phyloP scores from a whole-genome alignment of 2,797 vertebrate genomes.

The Malacoctenus gilli region DNA sequence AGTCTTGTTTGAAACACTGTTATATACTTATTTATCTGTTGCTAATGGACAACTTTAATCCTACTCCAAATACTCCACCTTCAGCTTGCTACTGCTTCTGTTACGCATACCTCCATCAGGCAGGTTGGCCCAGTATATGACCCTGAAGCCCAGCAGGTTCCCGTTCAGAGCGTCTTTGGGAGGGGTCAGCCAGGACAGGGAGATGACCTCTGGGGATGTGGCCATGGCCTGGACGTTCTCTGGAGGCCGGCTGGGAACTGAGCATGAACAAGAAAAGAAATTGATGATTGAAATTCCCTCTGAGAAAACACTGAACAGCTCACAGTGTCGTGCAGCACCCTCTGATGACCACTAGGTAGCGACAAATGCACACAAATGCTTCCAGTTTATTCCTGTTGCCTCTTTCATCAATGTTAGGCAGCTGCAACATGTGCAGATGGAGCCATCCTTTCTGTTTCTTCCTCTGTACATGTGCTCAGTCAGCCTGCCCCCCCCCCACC shows the following conservation, averaged over 20 bases:
- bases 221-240: constrained; percentile 94
- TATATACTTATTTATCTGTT: no score
- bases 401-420: no score
- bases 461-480: no score
- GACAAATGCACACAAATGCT: constrained; percentile 46
- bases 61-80: no score
- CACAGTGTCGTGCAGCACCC: constrained; percentile 18
- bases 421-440: no score
- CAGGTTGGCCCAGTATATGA: constrained; percentile 99
- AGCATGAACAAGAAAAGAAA: constrained; percentile 1
- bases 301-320: no score
- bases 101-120: constrained; percentile 91
- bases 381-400: neutral
- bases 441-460: no score
- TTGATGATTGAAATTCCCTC: no score
- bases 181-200: constrained; percentile 92
- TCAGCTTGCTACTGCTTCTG: no score
- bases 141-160: constrained; percentile 94
- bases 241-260: constrained; percentile 95
- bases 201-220: constrained; percentile 93
- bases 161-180: constrained; percentile 95
- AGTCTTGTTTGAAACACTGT: no score
- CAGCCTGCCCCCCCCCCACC: no score
- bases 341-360: constrained; percentile 59
- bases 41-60: no score